phyloP scores from a whole-genome alignment of 2,797 vertebrate genomes.

The Tiaroga cobitis region DNA sequence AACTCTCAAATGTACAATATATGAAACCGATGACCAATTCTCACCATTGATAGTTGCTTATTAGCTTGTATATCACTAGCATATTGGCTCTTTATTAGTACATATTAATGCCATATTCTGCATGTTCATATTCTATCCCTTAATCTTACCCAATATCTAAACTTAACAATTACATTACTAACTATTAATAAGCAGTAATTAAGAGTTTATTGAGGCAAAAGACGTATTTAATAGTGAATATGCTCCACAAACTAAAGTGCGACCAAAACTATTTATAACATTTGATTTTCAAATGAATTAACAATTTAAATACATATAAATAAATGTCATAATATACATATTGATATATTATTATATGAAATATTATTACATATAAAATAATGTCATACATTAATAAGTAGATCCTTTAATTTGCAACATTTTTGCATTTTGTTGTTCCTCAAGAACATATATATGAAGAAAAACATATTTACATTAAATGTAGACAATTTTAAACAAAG shows the following conservation, averaged over 20 bases:
- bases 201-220: background rate
- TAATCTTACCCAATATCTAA: background rate
- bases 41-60: background rate
- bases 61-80: background rate
- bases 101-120: background rate
- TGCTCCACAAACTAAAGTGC: background rate
- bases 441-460: background rate
- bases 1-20: background rate
- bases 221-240: background rate
- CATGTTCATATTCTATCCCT: background rate
- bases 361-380: background rate
- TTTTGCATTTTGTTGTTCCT: background rate
- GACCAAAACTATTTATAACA: background rate
- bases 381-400: background rate
- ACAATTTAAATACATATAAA: background rate
- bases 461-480: background rate
- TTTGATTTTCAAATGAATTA: background rate
- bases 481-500: background rate
- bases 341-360: background rate
- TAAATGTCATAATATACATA: background rate
- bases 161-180: background rate
- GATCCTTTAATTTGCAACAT: background rate
- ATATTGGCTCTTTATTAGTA: background rate
- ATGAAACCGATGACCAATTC: background rate
- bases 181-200: background rate